Base-by-base conservation (phyloP, 1,140 invertebrate species). In the Oryzaephilus surinamensis region DNA sequence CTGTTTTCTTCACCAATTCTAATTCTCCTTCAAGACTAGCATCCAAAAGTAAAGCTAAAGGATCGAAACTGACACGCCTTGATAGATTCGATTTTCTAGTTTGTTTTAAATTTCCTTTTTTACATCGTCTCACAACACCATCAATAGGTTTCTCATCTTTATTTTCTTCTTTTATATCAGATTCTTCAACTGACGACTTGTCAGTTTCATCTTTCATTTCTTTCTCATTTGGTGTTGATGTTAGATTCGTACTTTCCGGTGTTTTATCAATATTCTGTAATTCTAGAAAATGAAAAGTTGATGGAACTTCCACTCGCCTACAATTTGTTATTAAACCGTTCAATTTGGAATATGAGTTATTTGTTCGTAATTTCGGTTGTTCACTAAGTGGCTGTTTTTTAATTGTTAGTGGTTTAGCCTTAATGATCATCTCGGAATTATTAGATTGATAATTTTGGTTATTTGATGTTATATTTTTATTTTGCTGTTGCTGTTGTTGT, bases 21-120 rank as follows among this genome's bases (percentile, higher is more conserved):
- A 98, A 70, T 67, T 99, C 95, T 16, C 96, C 96, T 66, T 99
- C 96, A 29, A 99, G 71, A 51, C 95, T 95, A 15, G 95, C 96
- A 65, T 99, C 96, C 44, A 99, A 66, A 6, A 98, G 66, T 15
- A 99, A 69, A 2, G 96, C 95, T 34, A 98, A 70, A 6, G 96
- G 95, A 73, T 99, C 95, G 61, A 99, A 99, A 60, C 90, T 95
- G 6, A 99, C 95, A 46, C 91, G 67, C 46, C 87, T 71, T 1
- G 79, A 76, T 14, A 84, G 53, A 47, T 81, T 81, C 6, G 70
- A 72, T 52, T 84, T 81, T 1, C 76, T 74, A 26, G 71, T 79
- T 47, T 76, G 74, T 49, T 76, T 79, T 45, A 84, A 62, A 52
- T 85, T 84, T n/a, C 81, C 79, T 53, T 84, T 82, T 57, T 82